Percentiles rank a stretch among this genome's conserved stretches.
phyloP scores from a whole-genome alignment of 2,888 invertebrate genomes.

The Ochropleura plecta region DNA sequence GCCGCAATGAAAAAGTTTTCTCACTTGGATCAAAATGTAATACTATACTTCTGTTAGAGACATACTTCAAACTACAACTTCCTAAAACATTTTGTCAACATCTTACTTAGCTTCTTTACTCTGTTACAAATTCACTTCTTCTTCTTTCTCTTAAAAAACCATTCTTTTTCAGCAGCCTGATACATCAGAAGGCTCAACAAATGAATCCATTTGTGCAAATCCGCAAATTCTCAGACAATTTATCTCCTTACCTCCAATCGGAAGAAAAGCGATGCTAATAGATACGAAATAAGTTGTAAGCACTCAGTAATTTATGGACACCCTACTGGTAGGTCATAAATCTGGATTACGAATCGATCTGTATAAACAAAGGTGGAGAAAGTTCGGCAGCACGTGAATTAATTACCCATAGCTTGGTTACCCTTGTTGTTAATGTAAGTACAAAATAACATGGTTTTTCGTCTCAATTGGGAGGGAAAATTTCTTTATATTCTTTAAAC shows the following conservation, averaged over 20 bases:
- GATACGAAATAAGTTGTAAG: constrained; percentile 55
- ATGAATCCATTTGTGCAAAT: constrained; percentile 54
- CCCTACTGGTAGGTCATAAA: constrained; percentile 48
- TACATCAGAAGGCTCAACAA: constrained; percentile 35
- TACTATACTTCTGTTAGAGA: too few relatives aligned
- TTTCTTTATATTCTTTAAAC: background rate
- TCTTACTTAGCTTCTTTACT: too few relatives aligned
- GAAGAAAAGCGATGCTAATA: constrained; percentile 52
- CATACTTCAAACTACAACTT: too few relatives aligned
- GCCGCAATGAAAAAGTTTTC: too few relatives aligned
- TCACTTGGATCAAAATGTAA: too few relatives aligned
- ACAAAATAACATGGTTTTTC: constrained; percentile 12
- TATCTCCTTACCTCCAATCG: constrained; percentile 33
- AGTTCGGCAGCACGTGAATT: constrained; percentile 54
- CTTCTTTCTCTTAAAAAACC: too few relatives aligned
- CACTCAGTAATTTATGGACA: constrained; percentile 53
- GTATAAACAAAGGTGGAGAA: constrained; percentile 55
- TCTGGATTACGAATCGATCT: constrained; percentile 45
- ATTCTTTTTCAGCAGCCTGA: constrained; percentile 9
- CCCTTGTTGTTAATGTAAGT: constrained; percentile 34
- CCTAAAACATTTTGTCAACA: too few relatives aligned
- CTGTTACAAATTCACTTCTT: too few relatives aligned
- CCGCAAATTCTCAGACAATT: constrained; percentile 38
- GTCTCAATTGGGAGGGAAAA: background rate
- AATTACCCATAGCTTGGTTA: constrained; percentile 50